These are phyloP conservation scores for Gasterosteus aculeatus DNA, from an alignment of 2,113 vertebrate genomes.

Conservation along the genomic window DNA sequence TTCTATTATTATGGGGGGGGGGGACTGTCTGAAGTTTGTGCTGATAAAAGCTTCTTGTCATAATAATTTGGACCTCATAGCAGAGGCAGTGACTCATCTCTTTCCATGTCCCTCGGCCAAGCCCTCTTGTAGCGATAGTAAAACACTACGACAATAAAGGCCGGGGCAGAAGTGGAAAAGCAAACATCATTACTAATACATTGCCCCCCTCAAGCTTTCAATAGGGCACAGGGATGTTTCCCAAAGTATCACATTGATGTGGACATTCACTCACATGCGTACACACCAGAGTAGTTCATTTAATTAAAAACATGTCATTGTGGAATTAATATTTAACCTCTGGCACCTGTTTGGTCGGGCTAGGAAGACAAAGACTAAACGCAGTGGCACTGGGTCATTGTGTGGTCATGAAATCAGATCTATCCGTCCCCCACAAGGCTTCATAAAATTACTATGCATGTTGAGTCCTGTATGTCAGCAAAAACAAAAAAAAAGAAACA, in stretches of 20 bases:
- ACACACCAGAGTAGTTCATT: conserved; percentile 69
- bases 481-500: background rate
- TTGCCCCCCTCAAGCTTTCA: conserved; percentile 68
- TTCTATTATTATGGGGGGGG: background rate
- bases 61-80: conserved; percentile 48
- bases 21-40: conserved; percentile 3
- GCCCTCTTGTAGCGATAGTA: conserved; percentile 70
- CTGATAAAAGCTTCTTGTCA: conserved; percentile 26
- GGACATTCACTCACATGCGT: conserved; percentile 66
- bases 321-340: conserved; percentile 84
- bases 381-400: conserved; percentile 61
- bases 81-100: conserved; percentile 38
- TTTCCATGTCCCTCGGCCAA: conserved; percentile 68
- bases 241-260: conserved; percentile 76
- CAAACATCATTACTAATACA: conserved; percentile 84
- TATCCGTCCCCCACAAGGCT: conserved; percentile 48
- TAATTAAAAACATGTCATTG: conserved; percentile 81
- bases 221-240: conserved; percentile 70
- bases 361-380: conserved; percentile 64
- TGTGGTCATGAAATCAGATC: conserved; percentile 80
- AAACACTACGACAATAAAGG: conserved; percentile 70
- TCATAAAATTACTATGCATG: conserved; percentile 61
- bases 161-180: conserved; percentile 73
- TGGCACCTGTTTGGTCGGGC: conserved; percentile 74
- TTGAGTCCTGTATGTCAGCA: conserved; percentile 26